Conservation (phyloP, 2,797 vertebrate genomes). For the Enteromius treurensis region DNA sequence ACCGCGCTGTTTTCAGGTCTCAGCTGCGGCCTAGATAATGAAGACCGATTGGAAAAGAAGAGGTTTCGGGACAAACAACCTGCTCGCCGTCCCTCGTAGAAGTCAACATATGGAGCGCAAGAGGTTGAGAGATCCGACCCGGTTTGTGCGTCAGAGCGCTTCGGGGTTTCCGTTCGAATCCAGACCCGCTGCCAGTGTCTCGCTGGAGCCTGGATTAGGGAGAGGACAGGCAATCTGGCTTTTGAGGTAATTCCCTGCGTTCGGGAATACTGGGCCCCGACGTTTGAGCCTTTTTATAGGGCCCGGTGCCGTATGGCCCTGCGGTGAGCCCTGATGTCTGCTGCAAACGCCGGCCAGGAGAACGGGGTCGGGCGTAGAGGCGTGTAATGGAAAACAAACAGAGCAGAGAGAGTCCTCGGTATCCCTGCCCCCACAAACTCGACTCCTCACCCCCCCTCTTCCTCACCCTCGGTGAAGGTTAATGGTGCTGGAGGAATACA, state of each 20-base stretch:
- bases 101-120: conserved; percentile 48
- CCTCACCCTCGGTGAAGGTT: conserved; percentile 74
- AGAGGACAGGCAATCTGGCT: conserved; percentile 55
- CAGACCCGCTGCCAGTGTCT: conserved; percentile 50
- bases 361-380: conserved; percentile 22
- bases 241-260: conserved; percentile 54
- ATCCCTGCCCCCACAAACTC: conserved; percentile 29
- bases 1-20: conserved; percentile 52
- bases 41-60: conserved; percentile 53
- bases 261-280: conserved; percentile 23
- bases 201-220: conserved; percentile 57
- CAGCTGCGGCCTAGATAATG: conserved; percentile 56
- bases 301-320: conserved; percentile 46
- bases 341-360: conserved; percentile 33
- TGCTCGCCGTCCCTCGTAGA: background rate
- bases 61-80: conserved; percentile 47
- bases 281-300: conserved; percentile 51
- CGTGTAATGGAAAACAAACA: conserved; percentile 41
- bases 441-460: conserved; percentile 30
- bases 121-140: conserved; percentile 9
- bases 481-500: conserved; percentile 71
- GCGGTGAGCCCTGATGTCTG: conserved; percentile 55
- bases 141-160: conserved; percentile 56
- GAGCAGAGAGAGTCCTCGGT: conserved; percentile 39
- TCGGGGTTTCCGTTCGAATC: conserved; percentile 42